phyloP scores from a whole-genome alignment of 2,797 vertebrate species.

The Pachyuromys duprasi region DNA sequence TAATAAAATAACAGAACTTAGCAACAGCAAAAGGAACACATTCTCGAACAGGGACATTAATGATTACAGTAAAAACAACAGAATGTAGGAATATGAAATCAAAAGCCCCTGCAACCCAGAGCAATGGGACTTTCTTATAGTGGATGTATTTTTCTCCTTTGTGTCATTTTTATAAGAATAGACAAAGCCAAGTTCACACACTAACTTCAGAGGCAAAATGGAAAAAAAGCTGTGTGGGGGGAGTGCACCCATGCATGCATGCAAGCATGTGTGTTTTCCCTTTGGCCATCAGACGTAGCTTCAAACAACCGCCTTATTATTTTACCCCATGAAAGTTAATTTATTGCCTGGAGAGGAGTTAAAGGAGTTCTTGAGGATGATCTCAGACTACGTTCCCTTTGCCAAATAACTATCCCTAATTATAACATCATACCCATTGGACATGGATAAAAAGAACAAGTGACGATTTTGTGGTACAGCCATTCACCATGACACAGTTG shows the following conservation, averaged over 20 bases:
- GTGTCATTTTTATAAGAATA: slow-evolving; percentile 58
- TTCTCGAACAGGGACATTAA: slow-evolving; percentile 31
- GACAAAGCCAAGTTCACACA: slow-evolving; percentile 53
- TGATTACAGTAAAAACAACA: slow-evolving; percentile 22
- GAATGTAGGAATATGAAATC: neutral
- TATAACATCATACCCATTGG: slow-evolving; percentile 58
- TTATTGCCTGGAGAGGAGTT: slow-evolving; percentile 78
- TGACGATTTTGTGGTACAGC: neutral
- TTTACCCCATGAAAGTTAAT: slow-evolving; percentile 74
- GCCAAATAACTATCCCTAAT: slow-evolving; percentile 41
- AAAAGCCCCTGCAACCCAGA: neutral
- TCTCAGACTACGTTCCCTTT: slow-evolving; percentile 65
- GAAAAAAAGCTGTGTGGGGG: neutral
- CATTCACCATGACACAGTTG: neutral
- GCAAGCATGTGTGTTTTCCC: slow-evolving; percentile 35
- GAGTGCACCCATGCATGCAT: neutral
- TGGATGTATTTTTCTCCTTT: neutral
- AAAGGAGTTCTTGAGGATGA: slow-evolving; percentile 75
- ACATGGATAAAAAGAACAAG: slow-evolving; percentile 44
- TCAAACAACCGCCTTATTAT: slow-evolving; percentile 74
- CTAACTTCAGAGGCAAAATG: slow-evolving; percentile 57
- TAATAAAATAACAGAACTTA: slow-evolving; percentile 3
- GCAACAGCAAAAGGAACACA: slow-evolving; percentile 23
- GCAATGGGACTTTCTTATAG: neutral
- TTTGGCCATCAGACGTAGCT: slow-evolving; percentile 61